Evolutionary conservation across 30 jellyfish, hydroid and myxozoan species (phyloP), one percentile per base, ranked within the genome.

Genomic region (Morbakka virulenta): DNA sequence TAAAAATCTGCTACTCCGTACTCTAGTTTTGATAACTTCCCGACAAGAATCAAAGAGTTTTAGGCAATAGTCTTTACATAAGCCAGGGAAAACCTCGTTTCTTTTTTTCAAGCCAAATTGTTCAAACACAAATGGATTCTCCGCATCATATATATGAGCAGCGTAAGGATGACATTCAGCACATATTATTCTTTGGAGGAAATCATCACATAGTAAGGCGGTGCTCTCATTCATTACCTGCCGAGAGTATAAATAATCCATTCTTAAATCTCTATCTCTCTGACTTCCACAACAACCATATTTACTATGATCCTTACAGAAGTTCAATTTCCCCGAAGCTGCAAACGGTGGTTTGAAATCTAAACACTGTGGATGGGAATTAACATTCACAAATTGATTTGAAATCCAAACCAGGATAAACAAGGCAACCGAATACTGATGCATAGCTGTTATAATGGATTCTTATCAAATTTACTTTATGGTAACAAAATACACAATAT

Each of bases 141-240:
- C 98, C 1, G 96, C 96, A 61, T 91, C 98, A 63, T 35, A 91
- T 4, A 85, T 72, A 33, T 91, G 98, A 1, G 98, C 98, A 0
- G 98, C 98, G 74, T 84, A 91, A 1, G 98, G 98, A 52, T 85
- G 94, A 61, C 98, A 91, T 47, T 78, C 95, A 0, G 94, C 72
- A 67, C 98, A 91, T 3, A 91, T 25, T 32, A 91, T 67, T 11
- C 62, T 63, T 35, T 73, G 74, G 6, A 85, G 41, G 51, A 85
- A 72, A 1, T 33, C 79, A 2, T 27, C 35, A 27, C 97, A 89
- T 1, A 64, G n/a, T 25, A 6, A 29, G 4, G 3, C 2, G 1
- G 35, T 62, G 32, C 52, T 35, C 22, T 25, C 28, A 25, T 28
- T 24, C 66, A 81, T 52, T 34, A n/a, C 28, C 2, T 64, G 27